phyloP scores from a whole-genome alignment of 2,888 invertebrate species.

The Platypus cylindrus region DNA sequence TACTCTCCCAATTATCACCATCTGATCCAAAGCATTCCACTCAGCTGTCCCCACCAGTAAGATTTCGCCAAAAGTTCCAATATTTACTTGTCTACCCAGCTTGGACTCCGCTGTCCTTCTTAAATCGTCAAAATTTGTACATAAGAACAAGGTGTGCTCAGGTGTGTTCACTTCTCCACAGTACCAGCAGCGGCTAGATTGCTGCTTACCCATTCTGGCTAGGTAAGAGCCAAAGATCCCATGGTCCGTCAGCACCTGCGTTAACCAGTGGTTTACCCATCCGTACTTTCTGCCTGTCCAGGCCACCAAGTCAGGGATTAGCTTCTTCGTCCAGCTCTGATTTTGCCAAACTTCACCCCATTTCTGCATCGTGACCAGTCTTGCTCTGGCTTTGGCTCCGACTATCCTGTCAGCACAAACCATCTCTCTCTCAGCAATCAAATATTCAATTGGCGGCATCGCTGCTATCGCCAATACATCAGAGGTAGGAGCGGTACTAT shows the following conservation, averaged over 20 bases:
- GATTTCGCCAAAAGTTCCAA: no score
- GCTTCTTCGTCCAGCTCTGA: background rate
- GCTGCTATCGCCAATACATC: background rate
- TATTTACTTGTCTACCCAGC: no score
- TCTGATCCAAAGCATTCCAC: no score
- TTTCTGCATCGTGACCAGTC: background rate
- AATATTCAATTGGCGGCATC: background rate
- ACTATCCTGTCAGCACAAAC: no score
- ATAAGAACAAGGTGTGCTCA: constrained; percentile 2
- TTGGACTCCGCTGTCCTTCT: no score
- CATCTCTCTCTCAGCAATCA: no score
- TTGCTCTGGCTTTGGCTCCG: background rate
- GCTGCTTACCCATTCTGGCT: background rate
- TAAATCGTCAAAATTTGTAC: no score
- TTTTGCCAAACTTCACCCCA: background rate
- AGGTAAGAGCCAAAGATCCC: constrained; percentile 1
- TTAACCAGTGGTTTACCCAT: background rate
- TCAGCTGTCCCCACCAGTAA: no score
- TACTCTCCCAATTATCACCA: no score
- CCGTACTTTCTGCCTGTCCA: constrained; percentile 3
- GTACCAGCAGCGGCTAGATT: background rate
- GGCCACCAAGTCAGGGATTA: constrained; percentile 1
- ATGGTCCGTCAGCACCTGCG: constrained; percentile 1
- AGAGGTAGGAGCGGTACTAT: background rate
- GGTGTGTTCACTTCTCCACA: background rate